phyloP scores from a whole-genome alignment of 2,888 invertebrate species.

The Tholera decimalis region DNA sequence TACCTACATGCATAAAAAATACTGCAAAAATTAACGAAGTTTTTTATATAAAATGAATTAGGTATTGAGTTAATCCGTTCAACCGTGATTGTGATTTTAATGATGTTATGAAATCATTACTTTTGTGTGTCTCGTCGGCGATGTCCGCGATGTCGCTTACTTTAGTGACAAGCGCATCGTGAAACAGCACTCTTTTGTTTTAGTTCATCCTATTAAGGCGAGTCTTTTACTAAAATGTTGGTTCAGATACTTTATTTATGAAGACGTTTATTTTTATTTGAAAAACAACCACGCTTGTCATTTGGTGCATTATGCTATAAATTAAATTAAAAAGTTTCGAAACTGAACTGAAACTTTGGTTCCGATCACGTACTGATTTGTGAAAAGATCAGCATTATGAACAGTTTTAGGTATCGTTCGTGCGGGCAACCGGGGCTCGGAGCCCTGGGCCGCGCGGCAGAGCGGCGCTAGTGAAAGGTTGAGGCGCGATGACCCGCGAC shows the following conservation, averaged over 20 bases:
- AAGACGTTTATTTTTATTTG: background rate
- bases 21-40: background rate
- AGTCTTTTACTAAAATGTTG: slow-evolving; percentile 26
- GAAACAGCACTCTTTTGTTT: slow-evolving; percentile 69
- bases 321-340: slow-evolving; percentile 35
- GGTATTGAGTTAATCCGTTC: slow-evolving; percentile 3
- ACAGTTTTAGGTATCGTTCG: slow-evolving; percentile 52
- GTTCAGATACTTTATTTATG: slow-evolving; percentile 8
- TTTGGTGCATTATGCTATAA: background rate
- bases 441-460: slow-evolving; percentile 6
- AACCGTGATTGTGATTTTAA: background rate
- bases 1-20: background rate
- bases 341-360: slow-evolving; percentile 57
- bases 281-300: background rate
- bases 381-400: slow-evolving; percentile 52
- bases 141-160: slow-evolving; percentile 58
- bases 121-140: slow-evolving; percentile 2
- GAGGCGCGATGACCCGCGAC: slow-evolving; percentile 82
- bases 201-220: slow-evolving; percentile 58
- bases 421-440: slow-evolving; percentile 34
- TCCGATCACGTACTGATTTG: slow-evolving; percentile 53
- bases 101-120: slow-evolving; percentile 7
- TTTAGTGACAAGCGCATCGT: slow-evolving; percentile 67
- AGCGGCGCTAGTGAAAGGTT: slow-evolving; percentile 80
- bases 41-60: background rate